A percentile compares a stretch with the other conserved stretches of the same genome.
These are phyloP conservation scores for Siderastrea radians DNA, from an alignment of 92 coral and sea anemone genomes.

Conservation along the genomic window DNA sequence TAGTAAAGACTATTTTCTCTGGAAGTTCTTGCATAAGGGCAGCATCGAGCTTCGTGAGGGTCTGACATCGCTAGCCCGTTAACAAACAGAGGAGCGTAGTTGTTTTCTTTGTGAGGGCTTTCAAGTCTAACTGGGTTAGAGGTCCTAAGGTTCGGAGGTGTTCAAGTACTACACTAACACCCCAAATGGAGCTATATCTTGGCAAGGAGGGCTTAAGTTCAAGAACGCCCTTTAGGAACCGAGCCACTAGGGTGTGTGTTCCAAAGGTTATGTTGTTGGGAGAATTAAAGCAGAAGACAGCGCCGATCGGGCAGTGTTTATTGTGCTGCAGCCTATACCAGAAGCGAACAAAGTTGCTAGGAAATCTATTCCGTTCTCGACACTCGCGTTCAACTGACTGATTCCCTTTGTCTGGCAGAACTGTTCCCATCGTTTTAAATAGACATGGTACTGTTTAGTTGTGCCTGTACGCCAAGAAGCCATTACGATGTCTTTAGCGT, in stretches of 20 bases:
- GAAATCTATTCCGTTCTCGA: constrained; percentile 14
- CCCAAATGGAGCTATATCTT: constrained; percentile 48
- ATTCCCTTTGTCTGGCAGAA: constrained; percentile 35
- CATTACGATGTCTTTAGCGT: too few species aligned
- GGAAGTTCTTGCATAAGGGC: constrained; percentile 39
- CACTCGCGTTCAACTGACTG: constrained; percentile 17
- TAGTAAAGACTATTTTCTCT: constrained; percentile 39
- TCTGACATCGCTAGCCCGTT: constrained; percentile 62
- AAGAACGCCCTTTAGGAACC: constrained; percentile 36
- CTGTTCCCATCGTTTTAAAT: too few species aligned
- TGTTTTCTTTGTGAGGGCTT: constrained; percentile 35
- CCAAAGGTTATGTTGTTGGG: constrained; percentile 48
- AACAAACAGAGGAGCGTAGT: constrained; percentile 57
- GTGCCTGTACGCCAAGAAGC: too few species aligned
- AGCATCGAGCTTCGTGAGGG: constrained; percentile 44
- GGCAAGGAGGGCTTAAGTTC: constrained; percentile 43
- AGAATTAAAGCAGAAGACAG: constrained; percentile 12
- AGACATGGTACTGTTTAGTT: too few species aligned
- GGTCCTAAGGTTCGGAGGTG: constrained; percentile 40
- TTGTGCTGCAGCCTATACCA: constrained; percentile 9
- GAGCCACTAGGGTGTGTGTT: constrained; percentile 38
- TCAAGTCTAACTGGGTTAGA: constrained; percentile 29
- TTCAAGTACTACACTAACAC: constrained; percentile 41
- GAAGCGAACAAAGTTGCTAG: constrained; percentile 7
- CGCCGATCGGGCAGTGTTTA: constrained; percentile 11